Base-by-base conservation (phyloP, 2,888 invertebrate genomes). In the Caenorhabditis parvicauda region DNA sequence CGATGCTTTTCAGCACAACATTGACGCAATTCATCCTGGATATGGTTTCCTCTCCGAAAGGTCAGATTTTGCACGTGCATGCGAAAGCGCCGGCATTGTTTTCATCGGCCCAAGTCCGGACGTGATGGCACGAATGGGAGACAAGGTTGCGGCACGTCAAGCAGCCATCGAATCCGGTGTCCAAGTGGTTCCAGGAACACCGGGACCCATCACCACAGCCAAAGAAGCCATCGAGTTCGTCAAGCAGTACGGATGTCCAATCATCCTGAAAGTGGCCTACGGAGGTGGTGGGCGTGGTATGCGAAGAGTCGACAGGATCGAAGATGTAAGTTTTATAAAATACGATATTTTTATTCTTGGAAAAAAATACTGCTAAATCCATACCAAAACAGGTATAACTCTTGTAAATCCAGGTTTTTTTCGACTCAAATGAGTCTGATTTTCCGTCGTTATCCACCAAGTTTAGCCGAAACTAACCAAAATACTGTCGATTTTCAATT, bases 191-290 rank as follows among this genome's bases (percentile, higher is more conserved):
- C 93, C 96, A 1, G 96, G 96, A 54, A 94, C 95, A 0, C 90
- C 91, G 75, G 91, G 91, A 0, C 96, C 98, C 0, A 87, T 99
- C 0, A 89, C 88, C 0, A 87, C 0, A 74, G 70, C 70, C 5
- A 47, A 35, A 42, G 72, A 72, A 65, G 79, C 79, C 28, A 64
- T 70, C 5, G 74, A 78, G 21, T 79, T 79, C 50, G 79, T 75
- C 4, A 61, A 67, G 49, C 70, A 89, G 67, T 90, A 96, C 82
- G 95, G 96, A 0, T 86, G 96, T 41, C 98, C 98, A 0, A 92
- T 98, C 55, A 99, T 98, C 80, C 91, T 99, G 81, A 98, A 98
- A 85, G 98, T 98, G 1, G 98, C 98, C 0, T 96, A 88, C 82
- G 98, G 98, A 54, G 98, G 98, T 47, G 98, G 98, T 27, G 98